Percentiles rank a stretch among this genome's conserved stretches.
Conservation (phyloP, 2,113 vertebrate species). For the Girardinichthys multiradiatus region DNA sequence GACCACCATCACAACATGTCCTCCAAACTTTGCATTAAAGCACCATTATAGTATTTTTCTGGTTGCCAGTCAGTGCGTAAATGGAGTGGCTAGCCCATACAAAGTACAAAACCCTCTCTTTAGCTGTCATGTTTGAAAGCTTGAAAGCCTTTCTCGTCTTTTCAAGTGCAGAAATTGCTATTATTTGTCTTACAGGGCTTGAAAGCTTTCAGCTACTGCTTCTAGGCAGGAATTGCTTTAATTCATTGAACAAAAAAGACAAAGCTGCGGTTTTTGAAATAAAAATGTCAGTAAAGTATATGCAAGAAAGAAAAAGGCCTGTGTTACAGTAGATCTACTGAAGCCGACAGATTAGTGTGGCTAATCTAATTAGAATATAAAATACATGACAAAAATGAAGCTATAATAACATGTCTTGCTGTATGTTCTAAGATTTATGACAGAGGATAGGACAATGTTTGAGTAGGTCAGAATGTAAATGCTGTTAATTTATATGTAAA, state of each 20-base stretch:
- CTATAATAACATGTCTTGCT: not conserved
- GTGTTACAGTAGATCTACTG: not conserved
- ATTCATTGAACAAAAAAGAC: constrained; percentile 46
- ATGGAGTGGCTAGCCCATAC: constrained; percentile 20
- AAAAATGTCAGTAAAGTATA: not conserved
- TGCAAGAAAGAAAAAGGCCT: not conserved
- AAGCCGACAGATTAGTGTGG: not conserved
- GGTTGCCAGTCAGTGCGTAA: constrained; percentile 42
- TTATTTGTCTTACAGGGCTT: constrained; percentile 64
- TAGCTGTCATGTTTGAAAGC: constrained; percentile 69
- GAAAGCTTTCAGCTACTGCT: constrained; percentile 56
- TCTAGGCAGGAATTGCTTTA: constrained; percentile 31
- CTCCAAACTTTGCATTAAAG: constrained; percentile 37
- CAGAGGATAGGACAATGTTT: not conserved
- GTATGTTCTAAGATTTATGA: not conserved
- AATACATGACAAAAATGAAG: not conserved
- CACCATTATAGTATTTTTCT: constrained; percentile 37
- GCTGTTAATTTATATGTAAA: not conserved
- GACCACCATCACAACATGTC: not conserved
- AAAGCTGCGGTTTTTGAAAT: constrained; percentile 10
- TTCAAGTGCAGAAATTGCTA: constrained; percentile 55
- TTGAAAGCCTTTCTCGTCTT: constrained; percentile 64
- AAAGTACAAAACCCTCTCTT: constrained; percentile 60
- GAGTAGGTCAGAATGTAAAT: constrained; percentile 1
- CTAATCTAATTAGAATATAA: not conserved